Percentiles rank a stretch among this genome's conserved stretches.
Conservation (phyloP, 2,888 invertebrate genomes). For the Drosophila imparisetae region DNA sequence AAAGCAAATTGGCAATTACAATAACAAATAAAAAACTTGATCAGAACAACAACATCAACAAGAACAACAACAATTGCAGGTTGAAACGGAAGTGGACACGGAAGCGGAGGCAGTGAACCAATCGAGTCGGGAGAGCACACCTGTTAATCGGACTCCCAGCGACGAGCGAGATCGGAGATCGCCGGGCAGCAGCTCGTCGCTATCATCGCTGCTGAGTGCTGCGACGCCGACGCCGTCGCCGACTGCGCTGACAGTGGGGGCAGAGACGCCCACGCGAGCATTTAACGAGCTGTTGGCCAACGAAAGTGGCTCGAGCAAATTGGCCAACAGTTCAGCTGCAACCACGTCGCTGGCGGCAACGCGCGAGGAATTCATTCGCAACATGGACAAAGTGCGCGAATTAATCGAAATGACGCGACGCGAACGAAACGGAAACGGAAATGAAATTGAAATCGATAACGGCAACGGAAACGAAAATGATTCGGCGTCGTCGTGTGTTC, state of each 20-base stretch:
- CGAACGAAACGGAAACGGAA: slow-evolving; percentile 40
- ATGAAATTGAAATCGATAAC: slow-evolving; percentile 8
- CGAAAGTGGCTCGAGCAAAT: slow-evolving; percentile 42
- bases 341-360: slow-evolving; percentile 71
- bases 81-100: slow-evolving; percentile 65
- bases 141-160: slow-evolving; percentile 74
- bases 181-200: slow-evolving; percentile 31
- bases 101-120: slow-evolving; percentile 34
- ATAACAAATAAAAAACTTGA: slow-evolving; percentile 10
- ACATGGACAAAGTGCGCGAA: slow-evolving; percentile 84
- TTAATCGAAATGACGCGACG: slow-evolving; percentile 78
- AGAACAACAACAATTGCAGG: slow-evolving; percentile 46
- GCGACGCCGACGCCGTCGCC: slow-evolving; percentile 45
- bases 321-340: slow-evolving; percentile 66
- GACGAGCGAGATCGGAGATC: slow-evolving; percentile 31
- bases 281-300: slow-evolving; percentile 37
- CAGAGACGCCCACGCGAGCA: slow-evolving; percentile 44
- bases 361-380: slow-evolving; percentile 72
- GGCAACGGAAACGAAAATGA: slow-evolving; percentile 1
- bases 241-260: background rate
- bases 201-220: slow-evolving; percentile 50
- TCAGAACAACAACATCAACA: slow-evolving; percentile 6
- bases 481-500: slow-evolving; percentile 5
- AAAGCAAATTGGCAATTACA: background rate
- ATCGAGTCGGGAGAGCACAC: slow-evolving; percentile 79